A percentile compares a stretch with the other conserved stretches of the same genome.
These are phyloP conservation scores for Chrosomus eos DNA, from an alignment of 2,797 vertebrate genomes.

Conservation along the genomic window DNA sequence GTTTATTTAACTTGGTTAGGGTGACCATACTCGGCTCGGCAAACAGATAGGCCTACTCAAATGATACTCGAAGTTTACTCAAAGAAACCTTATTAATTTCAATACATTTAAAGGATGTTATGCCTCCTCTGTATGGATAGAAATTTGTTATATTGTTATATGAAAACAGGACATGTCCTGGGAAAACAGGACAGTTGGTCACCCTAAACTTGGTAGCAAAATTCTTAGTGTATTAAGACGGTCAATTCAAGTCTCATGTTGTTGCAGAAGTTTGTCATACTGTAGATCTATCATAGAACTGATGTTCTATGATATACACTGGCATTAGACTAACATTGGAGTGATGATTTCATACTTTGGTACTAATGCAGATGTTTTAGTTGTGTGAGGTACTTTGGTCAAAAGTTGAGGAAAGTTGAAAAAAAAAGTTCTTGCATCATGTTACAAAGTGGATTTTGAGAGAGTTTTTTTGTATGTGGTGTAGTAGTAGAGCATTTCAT, in stretches of 20 bases:
- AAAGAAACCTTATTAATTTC: too few species aligned
- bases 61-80: too few species aligned
- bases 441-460: neutral
- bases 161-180: too few species aligned
- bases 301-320: neutral
- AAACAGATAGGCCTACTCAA: too few species aligned
- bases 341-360: conserved; percentile 26
- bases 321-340: neutral
- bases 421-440: neutral
- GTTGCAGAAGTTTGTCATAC: neutral
- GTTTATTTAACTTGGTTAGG: too few species aligned
- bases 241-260: neutral
- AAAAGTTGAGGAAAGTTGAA: neutral
- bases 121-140: too few species aligned
- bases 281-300: neutral
- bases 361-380: conserved; percentile 8
- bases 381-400: neutral
- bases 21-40: too few species aligned
- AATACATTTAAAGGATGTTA: too few species aligned
- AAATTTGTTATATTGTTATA: too few species aligned
- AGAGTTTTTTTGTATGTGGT: neutral
- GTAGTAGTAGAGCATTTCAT: neutral
- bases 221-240: neutral
- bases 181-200: too few species aligned
- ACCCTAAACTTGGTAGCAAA: neutral